These are phyloP conservation scores for Hydrotaea cyrtoneurina DNA, from an alignment of 2,888 invertebrate genomes.

Conservation along the genomic window DNA sequence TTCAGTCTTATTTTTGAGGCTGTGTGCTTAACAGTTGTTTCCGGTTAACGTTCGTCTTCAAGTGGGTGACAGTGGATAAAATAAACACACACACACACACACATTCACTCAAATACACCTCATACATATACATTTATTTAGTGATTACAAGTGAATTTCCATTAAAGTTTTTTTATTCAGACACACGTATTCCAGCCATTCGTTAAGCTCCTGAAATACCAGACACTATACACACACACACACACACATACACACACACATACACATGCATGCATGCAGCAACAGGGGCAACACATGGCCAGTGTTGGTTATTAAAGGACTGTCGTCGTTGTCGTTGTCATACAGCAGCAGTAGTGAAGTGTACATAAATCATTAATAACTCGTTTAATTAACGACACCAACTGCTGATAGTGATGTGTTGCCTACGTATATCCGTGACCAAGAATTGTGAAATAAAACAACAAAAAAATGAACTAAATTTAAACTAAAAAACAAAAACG, in stretches of 20 bases:
- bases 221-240: neutral
- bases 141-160: slow-evolving; percentile 22
- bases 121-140: neutral
- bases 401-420: neutral
- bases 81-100: slow-evolving; percentile 10
- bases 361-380: slow-evolving; percentile 22
- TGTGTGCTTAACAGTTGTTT: slow-evolving; percentile 69
- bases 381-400: slow-evolving; percentile 27
- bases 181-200: neutral
- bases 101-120: too few species aligned
- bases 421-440: neutral
- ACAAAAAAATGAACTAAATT: slow-evolving; percentile 1
- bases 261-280: neutral
- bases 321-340: too few species aligned
- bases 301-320: neutral
- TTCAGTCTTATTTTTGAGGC: slow-evolving; percentile 68
- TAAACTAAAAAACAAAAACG: neutral
- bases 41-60: slow-evolving; percentile 60
- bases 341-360: too few species aligned
- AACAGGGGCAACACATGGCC: neutral
- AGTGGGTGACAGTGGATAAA: slow-evolving; percentile 20
- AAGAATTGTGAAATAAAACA: slow-evolving; percentile 4
- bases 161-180: neutral
- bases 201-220: neutral
- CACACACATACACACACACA: neutral